Conservation (phyloP, 2,797 vertebrate genomes). For the Rhinoraja longicauda region DNA sequence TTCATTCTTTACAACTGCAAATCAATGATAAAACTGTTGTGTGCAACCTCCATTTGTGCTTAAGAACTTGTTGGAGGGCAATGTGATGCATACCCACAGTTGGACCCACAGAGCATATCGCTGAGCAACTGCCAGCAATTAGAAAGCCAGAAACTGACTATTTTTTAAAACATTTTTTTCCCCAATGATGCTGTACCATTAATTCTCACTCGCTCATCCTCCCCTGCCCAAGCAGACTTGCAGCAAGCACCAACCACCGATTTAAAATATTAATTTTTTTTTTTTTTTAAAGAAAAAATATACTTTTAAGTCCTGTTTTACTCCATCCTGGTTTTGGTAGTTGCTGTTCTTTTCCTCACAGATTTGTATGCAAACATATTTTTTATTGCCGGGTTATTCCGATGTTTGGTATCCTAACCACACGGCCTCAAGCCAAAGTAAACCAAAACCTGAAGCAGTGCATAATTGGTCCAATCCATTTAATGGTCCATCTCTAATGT, state of each 20-base stretch:
- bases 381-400: background rate
- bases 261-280: background rate
- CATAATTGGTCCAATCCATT: background rate
- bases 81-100: background rate
- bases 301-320: background rate
- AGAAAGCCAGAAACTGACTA: background rate
- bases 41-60: too few species aligned
- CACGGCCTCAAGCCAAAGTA: background rate
- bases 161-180: background rate
- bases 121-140: background rate
- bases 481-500: background rate
- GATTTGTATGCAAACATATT: background rate
- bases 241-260: background rate
- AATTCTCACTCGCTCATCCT: background rate
- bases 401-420: background rate
- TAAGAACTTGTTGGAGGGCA: background rate
- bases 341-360: background rate
- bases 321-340: background rate
- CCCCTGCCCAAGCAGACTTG: background rate
- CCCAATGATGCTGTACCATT: background rate
- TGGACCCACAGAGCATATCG: background rate
- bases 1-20: too few species aligned
- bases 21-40: too few species aligned
- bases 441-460: too few species aligned
- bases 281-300: background rate